phyloP scores from a whole-genome alignment of 2,797 vertebrate species.

The Helarctos malayanus region DNA sequence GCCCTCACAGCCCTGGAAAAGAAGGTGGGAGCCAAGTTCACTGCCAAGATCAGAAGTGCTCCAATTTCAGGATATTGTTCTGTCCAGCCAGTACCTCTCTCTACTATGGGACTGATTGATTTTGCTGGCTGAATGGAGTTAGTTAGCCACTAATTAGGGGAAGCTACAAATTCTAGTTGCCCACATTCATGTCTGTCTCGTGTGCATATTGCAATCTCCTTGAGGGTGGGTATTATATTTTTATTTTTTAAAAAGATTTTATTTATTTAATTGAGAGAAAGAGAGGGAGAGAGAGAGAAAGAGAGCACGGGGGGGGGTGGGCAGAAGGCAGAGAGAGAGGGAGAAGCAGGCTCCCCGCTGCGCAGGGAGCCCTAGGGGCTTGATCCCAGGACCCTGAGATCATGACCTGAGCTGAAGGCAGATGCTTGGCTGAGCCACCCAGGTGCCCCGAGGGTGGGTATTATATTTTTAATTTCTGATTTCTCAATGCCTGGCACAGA shows the following conservation, averaged over 20 bases:
- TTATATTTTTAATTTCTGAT: not conserved
- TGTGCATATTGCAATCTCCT: not conserved
- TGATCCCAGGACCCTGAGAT: not conserved
- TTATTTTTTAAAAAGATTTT: not conserved
- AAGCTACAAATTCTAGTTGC: conserved; percentile 30
- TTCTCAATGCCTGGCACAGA: not conserved
- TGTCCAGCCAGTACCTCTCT: not conserved
- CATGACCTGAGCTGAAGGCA: not conserved
- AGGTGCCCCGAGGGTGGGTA: not conserved
- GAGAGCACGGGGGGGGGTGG: too few species aligned
- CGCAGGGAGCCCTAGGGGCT: not conserved
- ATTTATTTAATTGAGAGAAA: not conserved
- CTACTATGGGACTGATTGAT: not conserved
- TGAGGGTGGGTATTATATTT: not conserved
- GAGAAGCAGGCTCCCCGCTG: not conserved
- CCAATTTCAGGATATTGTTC: conserved; percentile 2
- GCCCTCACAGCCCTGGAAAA: not conserved
- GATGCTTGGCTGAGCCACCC: not conserved
- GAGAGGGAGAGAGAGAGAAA: not conserved
- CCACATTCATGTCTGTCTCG: not conserved
- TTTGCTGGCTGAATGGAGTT: not conserved
- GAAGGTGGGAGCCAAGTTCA: not conserved
- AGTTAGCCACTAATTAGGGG: not conserved
- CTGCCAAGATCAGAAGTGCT: not conserved
- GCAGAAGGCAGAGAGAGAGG: not conserved